Base-by-base conservation (phyloP, 2,113 vertebrate genomes). In the Passer montanus region DNA sequence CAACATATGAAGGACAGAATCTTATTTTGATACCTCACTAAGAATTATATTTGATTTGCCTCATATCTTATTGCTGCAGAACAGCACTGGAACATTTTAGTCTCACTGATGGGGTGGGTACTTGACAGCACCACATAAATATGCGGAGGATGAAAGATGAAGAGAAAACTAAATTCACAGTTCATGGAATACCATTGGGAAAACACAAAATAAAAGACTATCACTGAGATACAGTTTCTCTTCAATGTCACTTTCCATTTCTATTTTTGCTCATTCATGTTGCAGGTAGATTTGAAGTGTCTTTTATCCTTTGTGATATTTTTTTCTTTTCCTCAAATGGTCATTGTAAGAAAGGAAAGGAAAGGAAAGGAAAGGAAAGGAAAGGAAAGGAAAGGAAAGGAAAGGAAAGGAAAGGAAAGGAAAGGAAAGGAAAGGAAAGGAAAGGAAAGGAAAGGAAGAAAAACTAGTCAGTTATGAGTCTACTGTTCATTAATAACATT, bases 391-490 rank as follows among this genome's bases (percentile, higher is more conserved):
- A 21, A 10, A 10, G 7, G 15, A 15, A 16, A 19, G 22, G 14
- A 11, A 16, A 15, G 4, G 15, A 8, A 21, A 31, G 6, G 10
- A 28, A 12, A 24, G 5, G 15, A 60, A 30, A 24, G 16, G 50
- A 7, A 31, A 5, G 7, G 7, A 3, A 15, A 9, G 4, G 13
- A 21, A 41, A 18, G 6, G 13, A 7, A 15, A 8, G 22, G 14
- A 11, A 17, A 11, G 3, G 15, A 8, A 21, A 23, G 6, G 10
- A 28, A 12, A 17, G 5, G 15, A 41, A 16, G n/a, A n/a, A n/a
- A n/a, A 19, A 11, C 12, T 11, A 59, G 21, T 7, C 17, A 66
- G 3, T 46, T 73, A 58, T 12, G 16, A 76, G 8, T 15, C 31
- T 44, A 49, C 46, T 72, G 17, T 30, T 46, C 59, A 63, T 52